Base-by-base conservation (phyloP, 2,113 vertebrate species). In the Rhynchopsitta pachyrhyncha region DNA sequence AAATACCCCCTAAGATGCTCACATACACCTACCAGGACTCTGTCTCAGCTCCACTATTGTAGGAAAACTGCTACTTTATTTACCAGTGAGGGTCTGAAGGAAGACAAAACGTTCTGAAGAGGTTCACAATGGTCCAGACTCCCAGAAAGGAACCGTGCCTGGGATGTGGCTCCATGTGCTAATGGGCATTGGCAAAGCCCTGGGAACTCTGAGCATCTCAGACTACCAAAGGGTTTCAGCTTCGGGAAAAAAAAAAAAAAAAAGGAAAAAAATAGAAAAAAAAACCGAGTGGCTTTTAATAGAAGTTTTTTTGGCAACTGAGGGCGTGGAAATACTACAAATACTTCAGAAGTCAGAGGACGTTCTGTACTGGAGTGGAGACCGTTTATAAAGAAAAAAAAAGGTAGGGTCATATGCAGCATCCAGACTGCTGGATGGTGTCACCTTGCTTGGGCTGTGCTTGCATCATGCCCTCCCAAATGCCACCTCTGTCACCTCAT, bases 281-380 rank as follows among this genome's bases (percentile, higher is more conserved):
- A 57, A 82, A 57, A 13, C 24, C 76, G 17, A 96, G 93, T 1
- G 9, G 71, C 93, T 96, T 97, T 94, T 92, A 92, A 95, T 96
- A 96, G 95, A 92, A 94, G 64, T 41, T 87, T 93, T 92, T 86
- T 69, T 96, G 96, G 96, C 92, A 93, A 77, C 1, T 0, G 78
- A 90, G 74, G 85, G 95, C 46, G 77, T 93, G 94, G 94, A 97
- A 96, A 94, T 97, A 92, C 66, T 93, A 95, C 76, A 86, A 94
- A 97, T 93, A 94, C 90, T 95, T 97, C 71, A 91, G 88, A 80
- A 93, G 95, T 96, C 92, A 97, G 93, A 95, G 95, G 93, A 96
- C 95, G 16, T 97, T 96, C 95, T 95, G 95, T 97, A 82, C 95
- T 73, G 69, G 46, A 94, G 74, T 1, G 0, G 52, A 92, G 78